Base-by-base conservation (phyloP, 2,888 invertebrate genomes). In the Agrotis segetum region DNA sequence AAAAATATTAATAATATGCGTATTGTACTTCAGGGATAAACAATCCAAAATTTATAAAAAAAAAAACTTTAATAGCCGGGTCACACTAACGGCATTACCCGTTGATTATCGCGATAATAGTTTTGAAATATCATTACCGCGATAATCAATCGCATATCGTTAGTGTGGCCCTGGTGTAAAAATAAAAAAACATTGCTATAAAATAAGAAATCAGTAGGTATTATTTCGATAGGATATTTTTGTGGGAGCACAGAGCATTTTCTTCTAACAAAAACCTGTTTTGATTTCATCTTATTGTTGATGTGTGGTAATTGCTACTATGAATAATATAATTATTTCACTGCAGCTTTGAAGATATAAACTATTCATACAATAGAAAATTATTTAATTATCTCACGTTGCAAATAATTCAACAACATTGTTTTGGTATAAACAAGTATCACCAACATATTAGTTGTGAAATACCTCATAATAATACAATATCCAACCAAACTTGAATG, bases 341-440 rank as follows among this genome's bases (percentile, higher is more conserved):
- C 59, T 61, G 56, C 64, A 74, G 82, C 74, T 85, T 87, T 79
- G 64, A 56, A 87, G 83, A 86, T 84, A 75, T 82, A 74, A 68
- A 75, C 66, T 79, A 74, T 34, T 61, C 55, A 55, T 72, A 83
- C 68, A 60, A 53, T 66, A 76, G 53, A 70, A 9, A 72, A 70
- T 66, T 58, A 68, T 52, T 29, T 29, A 58, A 63, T 60, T 55
- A 67, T 71, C 63, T 66, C 77, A 81, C 79, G 63, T 59, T 65
- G 70, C 77, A 81, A 81, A 85, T 75, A 80, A 83, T 84, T 86
- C 83, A 89, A 89, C 88, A 88, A 88, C 79, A 85, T 82, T 82
- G 67, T 86, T 91, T 90, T 90, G 88, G 88, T 88, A 88, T 87
- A 84, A 73, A 82, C 67, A 70, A 76, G 74, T 83, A 75, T 73